Evolutionary conservation across 2,113 vertebrate genomes (phyloP).

Genomic region (Grus americana): DNA sequence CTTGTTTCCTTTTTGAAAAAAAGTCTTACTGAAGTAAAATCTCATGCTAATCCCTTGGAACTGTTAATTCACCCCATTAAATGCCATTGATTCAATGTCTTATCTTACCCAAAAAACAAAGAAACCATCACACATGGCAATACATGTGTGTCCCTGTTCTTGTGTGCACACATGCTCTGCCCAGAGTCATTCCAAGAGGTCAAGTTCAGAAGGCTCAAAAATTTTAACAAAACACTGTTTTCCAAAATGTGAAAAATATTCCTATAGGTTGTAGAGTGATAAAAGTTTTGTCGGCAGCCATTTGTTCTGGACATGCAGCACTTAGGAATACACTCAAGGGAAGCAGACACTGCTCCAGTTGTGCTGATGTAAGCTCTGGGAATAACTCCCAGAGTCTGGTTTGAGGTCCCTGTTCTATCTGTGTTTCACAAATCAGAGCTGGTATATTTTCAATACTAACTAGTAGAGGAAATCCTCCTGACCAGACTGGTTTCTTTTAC

Average conservation of each 20-base stretch:
- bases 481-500: background rate
- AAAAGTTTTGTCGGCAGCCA: background rate
- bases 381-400: background rate
- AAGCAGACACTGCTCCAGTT: fast-evolving
- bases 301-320: background rate
- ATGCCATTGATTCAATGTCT: background rate
- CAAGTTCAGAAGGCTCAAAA: background rate
- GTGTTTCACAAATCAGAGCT: background rate
- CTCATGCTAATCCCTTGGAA: background rate
- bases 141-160: fast-evolving
- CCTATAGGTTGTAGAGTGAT: fast-evolving
- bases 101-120: background rate
- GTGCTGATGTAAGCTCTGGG: fast-evolving
- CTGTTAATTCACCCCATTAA: background rate
- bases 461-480: background rate
- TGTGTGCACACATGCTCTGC: fast-evolving
- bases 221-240: background rate
- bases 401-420: background rate
- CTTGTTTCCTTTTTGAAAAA: background rate
- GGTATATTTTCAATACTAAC: background rate
- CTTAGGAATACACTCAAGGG: background rate
- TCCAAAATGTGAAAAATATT: background rate
- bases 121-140: background rate
- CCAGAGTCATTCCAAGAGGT: background rate
- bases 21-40: background rate